These are phyloP conservation scores for Bruchidius siliquastri DNA, from an alignment of 2,888 invertebrate genomes.

Conservation along the genomic window DNA sequence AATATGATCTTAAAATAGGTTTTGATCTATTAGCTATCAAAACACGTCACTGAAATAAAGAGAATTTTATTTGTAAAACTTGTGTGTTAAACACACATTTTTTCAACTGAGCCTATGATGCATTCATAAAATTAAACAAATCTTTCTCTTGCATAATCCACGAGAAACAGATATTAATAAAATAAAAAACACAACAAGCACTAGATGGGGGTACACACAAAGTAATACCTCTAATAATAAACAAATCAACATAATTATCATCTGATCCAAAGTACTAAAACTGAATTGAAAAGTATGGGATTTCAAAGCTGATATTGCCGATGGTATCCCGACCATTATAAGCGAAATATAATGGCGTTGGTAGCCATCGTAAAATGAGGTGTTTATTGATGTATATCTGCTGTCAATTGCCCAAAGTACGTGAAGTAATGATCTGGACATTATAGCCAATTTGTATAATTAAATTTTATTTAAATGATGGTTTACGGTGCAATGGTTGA, in stretches of 20 bases:
- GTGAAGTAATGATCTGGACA: slow-evolving; percentile 15
- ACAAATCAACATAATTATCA: neutral
- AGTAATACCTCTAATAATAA: neutral
- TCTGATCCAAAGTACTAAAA: neutral
- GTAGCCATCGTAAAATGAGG: neutral
- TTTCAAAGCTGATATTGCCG: neutral
- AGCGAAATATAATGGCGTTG: neutral
- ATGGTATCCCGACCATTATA: neutral
- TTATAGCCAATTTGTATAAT: slow-evolving; percentile 22
- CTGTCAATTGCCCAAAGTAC: slow-evolving; percentile 24
- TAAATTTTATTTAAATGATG: neutral
- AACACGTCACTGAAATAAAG: too few species aligned
- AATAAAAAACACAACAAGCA: neutral
- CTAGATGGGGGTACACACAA: neutral
- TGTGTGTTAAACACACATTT: too few species aligned
- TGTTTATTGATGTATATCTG: neutral
- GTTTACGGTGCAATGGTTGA: neutral
- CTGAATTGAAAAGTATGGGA: neutral
- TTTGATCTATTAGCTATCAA: too few species aligned
- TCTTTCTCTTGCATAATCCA: neutral
- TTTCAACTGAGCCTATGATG: too few species aligned
- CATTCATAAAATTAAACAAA: too few species aligned
- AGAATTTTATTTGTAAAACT: too few species aligned
- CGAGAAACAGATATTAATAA: neutral
- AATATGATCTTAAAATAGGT: too few species aligned